Evolutionary conservation across 2,888 invertebrate genomes (phyloP).

Genomic region (Lissocephala sabroskyi): DNA sequence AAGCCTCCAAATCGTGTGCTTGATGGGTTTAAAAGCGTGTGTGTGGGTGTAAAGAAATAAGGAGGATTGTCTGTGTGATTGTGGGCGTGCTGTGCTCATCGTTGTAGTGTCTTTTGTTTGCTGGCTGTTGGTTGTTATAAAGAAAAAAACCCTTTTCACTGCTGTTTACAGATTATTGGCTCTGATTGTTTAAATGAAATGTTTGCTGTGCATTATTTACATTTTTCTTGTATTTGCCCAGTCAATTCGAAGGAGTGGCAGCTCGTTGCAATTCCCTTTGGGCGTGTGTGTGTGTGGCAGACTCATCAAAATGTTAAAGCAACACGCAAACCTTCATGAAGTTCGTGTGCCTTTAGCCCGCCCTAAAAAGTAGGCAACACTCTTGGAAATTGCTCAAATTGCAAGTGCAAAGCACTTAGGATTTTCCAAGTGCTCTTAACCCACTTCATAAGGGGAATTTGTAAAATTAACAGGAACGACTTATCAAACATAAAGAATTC

Average conservation of each 20-base stretch:
- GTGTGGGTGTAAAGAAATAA: slow-evolving; percentile 33
- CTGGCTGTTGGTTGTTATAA: slow-evolving; percentile 22
- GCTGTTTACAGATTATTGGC: slow-evolving; percentile 68
- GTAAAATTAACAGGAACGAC: too few relatives aligned
- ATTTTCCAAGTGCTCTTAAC: too few relatives aligned
- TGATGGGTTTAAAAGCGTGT: slow-evolving; percentile 65
- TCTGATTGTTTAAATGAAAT: slow-evolving; percentile 66
- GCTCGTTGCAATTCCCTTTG: too few relatives aligned
- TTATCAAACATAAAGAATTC: too few relatives aligned
- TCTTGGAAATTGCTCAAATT: too few relatives aligned
- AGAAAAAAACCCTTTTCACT: slow-evolving; percentile 55
- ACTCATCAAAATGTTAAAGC: background rate
- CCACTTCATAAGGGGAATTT: too few relatives aligned
- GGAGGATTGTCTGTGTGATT: slow-evolving; percentile 2
- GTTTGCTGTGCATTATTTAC: slow-evolving; percentile 62
- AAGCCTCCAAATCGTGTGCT: slow-evolving; percentile 47
- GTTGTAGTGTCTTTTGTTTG: slow-evolving; percentile 49
- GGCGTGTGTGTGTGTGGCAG: background rate
- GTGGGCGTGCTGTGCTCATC: slow-evolving; percentile 20
- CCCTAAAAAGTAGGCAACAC: too few relatives aligned
- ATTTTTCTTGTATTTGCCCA: slow-evolving; percentile 50
- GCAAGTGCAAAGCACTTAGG: too few relatives aligned
- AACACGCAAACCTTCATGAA: too few relatives aligned
- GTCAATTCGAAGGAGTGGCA: too few relatives aligned
- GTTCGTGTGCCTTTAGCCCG: too few relatives aligned